Percentiles rank a stretch among this genome's conserved stretches.
Conservation (phyloP, 2,888 invertebrate species). For the Synergus laeviventris region DNA sequence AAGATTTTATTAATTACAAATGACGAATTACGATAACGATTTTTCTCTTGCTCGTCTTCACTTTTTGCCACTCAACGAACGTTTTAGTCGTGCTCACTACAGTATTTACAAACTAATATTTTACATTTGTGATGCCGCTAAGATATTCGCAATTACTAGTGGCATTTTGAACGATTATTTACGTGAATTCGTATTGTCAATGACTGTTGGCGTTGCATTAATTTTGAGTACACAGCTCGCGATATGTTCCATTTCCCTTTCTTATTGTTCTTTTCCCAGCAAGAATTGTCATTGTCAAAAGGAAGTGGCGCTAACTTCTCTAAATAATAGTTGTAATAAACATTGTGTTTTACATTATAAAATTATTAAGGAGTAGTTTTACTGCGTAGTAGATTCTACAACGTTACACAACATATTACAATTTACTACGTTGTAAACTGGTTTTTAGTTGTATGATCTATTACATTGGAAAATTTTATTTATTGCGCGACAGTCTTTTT, state of each 20-base stretch:
- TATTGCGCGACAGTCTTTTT: not conserved
- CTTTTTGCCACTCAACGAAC: slow-evolving; percentile 1
- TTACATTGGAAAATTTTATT: not conserved
- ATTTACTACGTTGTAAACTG: too few species aligned
- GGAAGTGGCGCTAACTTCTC: not conserved
- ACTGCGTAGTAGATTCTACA: too few species aligned
- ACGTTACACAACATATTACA: too few species aligned
- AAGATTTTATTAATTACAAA: slow-evolving; percentile 20
- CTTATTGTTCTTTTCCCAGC: not conserved
- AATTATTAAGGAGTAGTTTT: not conserved
- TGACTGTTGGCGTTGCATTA: slow-evolving; percentile 14
- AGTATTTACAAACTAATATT: slow-evolving; percentile 29
- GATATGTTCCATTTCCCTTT: slow-evolving; percentile 7
- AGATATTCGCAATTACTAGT: slow-evolving; percentile 4
- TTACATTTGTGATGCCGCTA: slow-evolving; percentile 22
- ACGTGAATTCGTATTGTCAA: slow-evolving; percentile 29
- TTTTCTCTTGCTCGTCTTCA: slow-evolving; percentile 14
- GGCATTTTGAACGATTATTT: slow-evolving; percentile 2
- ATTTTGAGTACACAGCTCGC: not conserved
- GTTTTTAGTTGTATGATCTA: not conserved
- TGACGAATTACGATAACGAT: slow-evolving; percentile 17
- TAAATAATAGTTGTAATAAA: not conserved
- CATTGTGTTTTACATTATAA: not conserved
- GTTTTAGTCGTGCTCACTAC: not conserved
- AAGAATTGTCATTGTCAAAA: not conserved